Conservation (phyloP, 2,113 vertebrate genomes). For the Rhynchomys soricoides region DNA sequence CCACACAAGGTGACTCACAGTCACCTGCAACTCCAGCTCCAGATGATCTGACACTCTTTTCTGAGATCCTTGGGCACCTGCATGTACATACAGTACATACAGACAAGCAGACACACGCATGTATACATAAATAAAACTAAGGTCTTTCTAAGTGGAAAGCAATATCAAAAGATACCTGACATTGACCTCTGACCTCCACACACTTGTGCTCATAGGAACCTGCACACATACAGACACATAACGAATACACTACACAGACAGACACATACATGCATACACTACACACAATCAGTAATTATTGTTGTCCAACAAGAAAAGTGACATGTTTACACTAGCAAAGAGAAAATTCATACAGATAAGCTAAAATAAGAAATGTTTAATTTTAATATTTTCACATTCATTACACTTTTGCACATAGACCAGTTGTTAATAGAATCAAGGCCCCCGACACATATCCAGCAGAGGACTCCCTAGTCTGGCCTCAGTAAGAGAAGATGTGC, state of each 20-base stretch:
- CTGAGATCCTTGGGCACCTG: not conserved
- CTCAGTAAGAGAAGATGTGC: too few relatives aligned
- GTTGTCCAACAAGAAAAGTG: not conserved
- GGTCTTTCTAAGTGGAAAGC: not conserved
- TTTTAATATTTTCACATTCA: slow-evolving; percentile 22
- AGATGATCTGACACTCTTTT: too few relatives aligned
- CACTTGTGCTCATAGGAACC: not conserved
- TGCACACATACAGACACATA: not conserved
- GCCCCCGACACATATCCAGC: too few relatives aligned
- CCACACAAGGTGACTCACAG: not conserved
- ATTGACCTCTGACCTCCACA: not conserved
- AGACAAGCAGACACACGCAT: not conserved
- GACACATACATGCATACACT: not conserved
- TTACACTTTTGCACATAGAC: not conserved
- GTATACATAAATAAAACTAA: not conserved
- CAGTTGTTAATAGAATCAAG: slow-evolving; percentile 1
- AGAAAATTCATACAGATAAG: not conserved
- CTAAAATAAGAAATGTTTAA: slow-evolving; percentile 6
- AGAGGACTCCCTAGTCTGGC: too few relatives aligned
- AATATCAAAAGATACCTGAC: not conserved
- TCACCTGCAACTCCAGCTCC: not conserved
- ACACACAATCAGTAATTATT: not conserved
- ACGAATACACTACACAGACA: too few relatives aligned
- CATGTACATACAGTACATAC: not conserved
- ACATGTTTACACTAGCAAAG: not conserved